Conservation (phyloP, 2,888 invertebrate genomes). For the Amblyjoppa proteus region DNA sequence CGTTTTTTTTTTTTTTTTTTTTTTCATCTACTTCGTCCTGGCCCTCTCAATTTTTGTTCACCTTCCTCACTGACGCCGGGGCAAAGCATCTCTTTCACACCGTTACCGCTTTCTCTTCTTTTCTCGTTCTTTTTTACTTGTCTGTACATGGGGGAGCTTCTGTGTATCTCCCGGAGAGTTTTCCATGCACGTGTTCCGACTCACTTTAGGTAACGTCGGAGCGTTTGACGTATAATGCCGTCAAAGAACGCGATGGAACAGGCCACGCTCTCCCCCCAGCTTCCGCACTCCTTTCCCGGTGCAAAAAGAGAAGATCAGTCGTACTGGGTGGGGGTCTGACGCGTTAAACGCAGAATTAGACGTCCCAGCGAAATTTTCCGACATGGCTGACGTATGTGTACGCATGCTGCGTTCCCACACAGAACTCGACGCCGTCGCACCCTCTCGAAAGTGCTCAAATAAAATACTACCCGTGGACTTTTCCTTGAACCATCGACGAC, state of each 20-base stretch:
- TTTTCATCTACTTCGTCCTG: constrained; percentile 49
- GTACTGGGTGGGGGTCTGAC: constrained; percentile 64
- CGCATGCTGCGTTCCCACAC: neutral
- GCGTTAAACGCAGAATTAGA: constrained; percentile 72
- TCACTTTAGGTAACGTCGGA: constrained; percentile 50
- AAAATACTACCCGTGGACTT: neutral
- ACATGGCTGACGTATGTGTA: constrained; percentile 1
- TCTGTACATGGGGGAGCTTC: constrained; percentile 36
- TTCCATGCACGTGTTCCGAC: constrained; percentile 51
- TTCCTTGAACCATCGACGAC: neutral
- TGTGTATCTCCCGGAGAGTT: constrained; percentile 40
- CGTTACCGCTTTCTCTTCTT: constrained; percentile 64
- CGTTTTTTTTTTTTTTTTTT: neutral
- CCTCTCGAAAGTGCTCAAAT: constrained; percentile 5
- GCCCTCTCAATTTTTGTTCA: constrained; percentile 55
- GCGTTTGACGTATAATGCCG: constrained; percentile 75
- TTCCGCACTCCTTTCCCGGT: constrained; percentile 38
- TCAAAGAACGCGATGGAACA: constrained; percentile 74
- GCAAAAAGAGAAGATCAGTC: constrained; percentile 65
- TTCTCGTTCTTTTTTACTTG: constrained; percentile 44
- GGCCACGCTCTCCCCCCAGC: constrained; percentile 28
- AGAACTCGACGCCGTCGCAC: neutral
- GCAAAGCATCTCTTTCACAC: constrained; percentile 65
- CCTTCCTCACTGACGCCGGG: constrained; percentile 57
- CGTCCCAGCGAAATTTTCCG: constrained; percentile 39